A percentile compares a stretch with the other conserved stretches of the same genome.
Conservation (phyloP, 2,113 vertebrate species). For the Anseranas semipalmata region DNA sequence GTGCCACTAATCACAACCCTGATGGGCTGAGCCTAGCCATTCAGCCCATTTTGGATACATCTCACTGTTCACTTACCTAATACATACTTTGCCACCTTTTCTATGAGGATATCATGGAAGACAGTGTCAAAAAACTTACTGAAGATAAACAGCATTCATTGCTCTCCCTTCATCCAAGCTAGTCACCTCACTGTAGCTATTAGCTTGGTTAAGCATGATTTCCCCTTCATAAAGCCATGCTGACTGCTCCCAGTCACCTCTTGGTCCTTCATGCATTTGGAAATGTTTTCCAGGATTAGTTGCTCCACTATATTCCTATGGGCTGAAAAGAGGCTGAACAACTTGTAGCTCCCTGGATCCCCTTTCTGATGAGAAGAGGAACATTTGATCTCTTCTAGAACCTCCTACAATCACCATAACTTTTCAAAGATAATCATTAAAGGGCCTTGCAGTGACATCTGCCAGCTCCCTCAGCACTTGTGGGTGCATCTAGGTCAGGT, state of each 20-base stretch:
- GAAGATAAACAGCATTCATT: background rate
- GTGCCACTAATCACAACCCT: background rate
- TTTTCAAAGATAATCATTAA: background rate
- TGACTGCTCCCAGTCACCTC: background rate
- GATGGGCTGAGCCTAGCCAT: fast-evolving
- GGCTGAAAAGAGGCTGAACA: background rate
- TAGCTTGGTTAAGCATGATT: background rate
- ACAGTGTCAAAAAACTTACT: background rate
- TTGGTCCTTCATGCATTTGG: background rate
- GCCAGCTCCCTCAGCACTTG: background rate
- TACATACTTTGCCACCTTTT: background rate
- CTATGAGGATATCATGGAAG: background rate
- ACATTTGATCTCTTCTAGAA: background rate
- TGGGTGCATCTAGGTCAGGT: background rate
- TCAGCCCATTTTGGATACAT: background rate
- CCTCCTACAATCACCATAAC: background rate
- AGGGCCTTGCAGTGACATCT: background rate
- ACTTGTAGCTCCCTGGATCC: background rate
- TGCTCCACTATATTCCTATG: background rate
- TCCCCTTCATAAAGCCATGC: background rate
- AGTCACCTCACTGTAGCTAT: background rate
- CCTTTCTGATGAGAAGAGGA: background rate
- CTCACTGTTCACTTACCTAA: background rate
- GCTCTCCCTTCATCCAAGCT: background rate
- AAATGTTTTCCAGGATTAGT: background rate